Base-by-base conservation (phyloP, 2,888 invertebrate genomes). In the Rosalia funebris region DNA sequence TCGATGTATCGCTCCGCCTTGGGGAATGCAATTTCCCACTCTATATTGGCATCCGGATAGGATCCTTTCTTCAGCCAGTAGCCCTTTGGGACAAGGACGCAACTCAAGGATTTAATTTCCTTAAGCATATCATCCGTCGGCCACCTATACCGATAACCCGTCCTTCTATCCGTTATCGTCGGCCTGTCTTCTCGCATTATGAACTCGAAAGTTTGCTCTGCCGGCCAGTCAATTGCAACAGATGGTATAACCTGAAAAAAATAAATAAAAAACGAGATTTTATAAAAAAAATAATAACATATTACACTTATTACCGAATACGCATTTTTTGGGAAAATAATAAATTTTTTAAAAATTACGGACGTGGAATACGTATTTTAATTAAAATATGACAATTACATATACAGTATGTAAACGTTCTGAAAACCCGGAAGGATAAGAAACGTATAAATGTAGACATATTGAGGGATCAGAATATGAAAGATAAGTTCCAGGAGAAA, bases 21-120 rank as follows among this genome's bases (percentile, higher is more conserved):
- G 0, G 92, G 91, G 75, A 92, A 93, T 34, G 86, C 85, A 1
- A 93, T 84, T 78, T 88, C 89, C 93, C 93, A 94, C 78, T 93
- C 91, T 11, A 92, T 80, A 61, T 87, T 85, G 50, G 69, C 64
- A 57, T 75, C 72, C 1, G 55, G 32, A 34, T 70, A 61, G 9
- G 41, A 17, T 1, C 87, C 86, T 53, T 85, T 83, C 73, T 88
- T 89, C 2, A 87, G 85, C 42, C 87, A 83, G 77, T 86, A 90
- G 7, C 91, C 91, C 62, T 89, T 82, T 0, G 93, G 93, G 9
- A 91, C 84, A 15, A 91, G 80, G 63, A 90, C 86, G 70, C 89
- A 91, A 1, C 90, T 90, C 57, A 88, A 85, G 2, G 86, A 85
- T 42, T 85, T 84, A 2, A 92, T 85, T 72, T 89, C 88, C 36